Evolutionary conservation across 2,113 vertebrate species (phyloP).

Genomic region (Rhabdomys dilectus): DNA sequence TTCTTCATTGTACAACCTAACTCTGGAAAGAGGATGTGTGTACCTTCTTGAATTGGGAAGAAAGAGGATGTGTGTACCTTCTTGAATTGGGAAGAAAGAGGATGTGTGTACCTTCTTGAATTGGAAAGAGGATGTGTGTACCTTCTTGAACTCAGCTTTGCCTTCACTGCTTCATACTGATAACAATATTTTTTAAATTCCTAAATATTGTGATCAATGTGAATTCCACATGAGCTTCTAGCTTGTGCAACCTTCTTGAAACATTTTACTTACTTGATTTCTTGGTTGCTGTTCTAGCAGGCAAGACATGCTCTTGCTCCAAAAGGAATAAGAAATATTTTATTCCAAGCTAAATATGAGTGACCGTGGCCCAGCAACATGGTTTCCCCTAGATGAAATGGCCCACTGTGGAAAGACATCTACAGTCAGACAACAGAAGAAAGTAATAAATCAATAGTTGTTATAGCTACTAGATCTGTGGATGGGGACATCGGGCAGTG

Average conservation of each 20-base stretch:
- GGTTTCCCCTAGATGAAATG: not conserved
- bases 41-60: not conserved
- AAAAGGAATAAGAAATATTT: not conserved
- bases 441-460: not conserved
- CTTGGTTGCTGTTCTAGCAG: not conserved
- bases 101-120: not conserved
- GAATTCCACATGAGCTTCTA: not conserved
- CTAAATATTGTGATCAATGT: not conserved
- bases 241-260: not conserved
- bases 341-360: not conserved
- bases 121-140: not conserved
- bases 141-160: not conserved
- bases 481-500: not conserved
- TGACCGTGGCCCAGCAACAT: not conserved
- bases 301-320: not conserved
- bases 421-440: not conserved
- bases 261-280: not conserved
- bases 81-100: not conserved
- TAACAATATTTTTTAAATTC: not conserved
- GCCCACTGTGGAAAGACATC: not conserved
- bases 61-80: not conserved
- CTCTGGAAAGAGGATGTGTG: not conserved
- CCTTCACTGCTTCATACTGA: not conserved
- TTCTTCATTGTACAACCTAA: not conserved
- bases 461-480: not conserved